Evolutionary conservation across 2,888 invertebrate species (phyloP).

Genomic region (Zelleria hepariella): DNA sequence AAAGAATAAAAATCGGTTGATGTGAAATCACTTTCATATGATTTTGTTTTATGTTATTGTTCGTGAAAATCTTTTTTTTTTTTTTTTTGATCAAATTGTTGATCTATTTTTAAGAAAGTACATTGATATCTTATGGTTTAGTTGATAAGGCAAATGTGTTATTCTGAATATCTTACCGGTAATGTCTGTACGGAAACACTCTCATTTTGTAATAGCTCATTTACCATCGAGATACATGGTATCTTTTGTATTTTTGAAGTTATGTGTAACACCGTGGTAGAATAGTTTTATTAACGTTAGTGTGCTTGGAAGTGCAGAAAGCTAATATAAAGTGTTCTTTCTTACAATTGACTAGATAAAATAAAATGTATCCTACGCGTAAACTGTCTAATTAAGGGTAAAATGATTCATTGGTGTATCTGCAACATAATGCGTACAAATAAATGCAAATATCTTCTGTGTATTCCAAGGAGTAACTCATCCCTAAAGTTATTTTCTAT

Average conservation of each 20-base stretch:
- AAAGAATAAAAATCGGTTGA: too few relatives aligned
- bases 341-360: too few relatives aligned
- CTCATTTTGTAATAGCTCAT: too few relatives aligned
- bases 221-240: too few relatives aligned
- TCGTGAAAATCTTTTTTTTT: not conserved
- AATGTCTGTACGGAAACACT: not conserved
- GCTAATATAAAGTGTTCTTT: too few relatives aligned
- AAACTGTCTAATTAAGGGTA: not conserved
- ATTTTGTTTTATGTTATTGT: not conserved
- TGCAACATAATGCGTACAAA: not conserved
- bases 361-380: not conserved
- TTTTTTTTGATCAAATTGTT: not conserved
- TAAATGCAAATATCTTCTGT: not conserved
- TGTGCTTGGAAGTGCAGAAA: too few relatives aligned
- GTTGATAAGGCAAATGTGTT: not conserved
- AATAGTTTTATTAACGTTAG: too few relatives aligned
- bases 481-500: not conserved
- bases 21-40: too few relatives aligned
- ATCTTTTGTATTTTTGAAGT: too few relatives aligned
- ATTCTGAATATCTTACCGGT: not conserved
- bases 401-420: not conserved
- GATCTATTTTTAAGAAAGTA: not conserved
- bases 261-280: too few relatives aligned
- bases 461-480: not conserved
- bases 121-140: not conserved